Percentiles rank a stretch among this genome's conserved stretches.
Conservation (phyloP, 2,888 invertebrate species). For the Melipona bicolor region DNA sequence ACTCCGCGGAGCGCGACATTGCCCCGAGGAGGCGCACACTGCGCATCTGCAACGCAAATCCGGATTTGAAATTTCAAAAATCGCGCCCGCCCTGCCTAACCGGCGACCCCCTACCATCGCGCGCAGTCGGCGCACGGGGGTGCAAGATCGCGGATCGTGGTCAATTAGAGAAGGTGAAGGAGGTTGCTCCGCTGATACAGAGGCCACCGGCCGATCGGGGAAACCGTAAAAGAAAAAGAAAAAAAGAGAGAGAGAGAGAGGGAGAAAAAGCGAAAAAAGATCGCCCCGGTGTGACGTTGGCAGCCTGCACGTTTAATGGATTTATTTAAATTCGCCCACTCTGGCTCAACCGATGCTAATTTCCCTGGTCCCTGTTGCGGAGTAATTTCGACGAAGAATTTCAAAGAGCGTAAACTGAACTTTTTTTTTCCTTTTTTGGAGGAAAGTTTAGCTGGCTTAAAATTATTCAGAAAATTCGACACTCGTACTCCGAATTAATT, state of each 20-base stretch:
- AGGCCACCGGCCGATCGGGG: constrained; percentile 59
- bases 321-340: constrained; percentile 52
- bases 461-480: no score
- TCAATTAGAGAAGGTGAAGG: constrained; percentile 80
- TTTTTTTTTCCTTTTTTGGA: no score
- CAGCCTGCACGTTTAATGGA: constrained; percentile 51
- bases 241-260: constrained; percentile 3
- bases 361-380: background rate
- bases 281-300: constrained; percentile 40
- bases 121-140: constrained; percentile 50
- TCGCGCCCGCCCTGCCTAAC: constrained; percentile 71
- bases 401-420: background rate
- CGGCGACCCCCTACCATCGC: constrained; percentile 9
- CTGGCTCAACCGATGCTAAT: constrained; percentile 3
- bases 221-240: constrained; percentile 37
- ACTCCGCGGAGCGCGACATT: constrained; percentile 81
- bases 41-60: constrained; percentile 84
- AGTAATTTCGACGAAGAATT: background rate
- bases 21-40: constrained; percentile 70
- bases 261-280: background rate
- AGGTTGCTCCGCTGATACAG: constrained; percentile 47
- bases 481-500: no score
- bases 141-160: constrained; percentile 81
- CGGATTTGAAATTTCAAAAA: constrained; percentile 84
- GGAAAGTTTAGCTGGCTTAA: no score